phyloP scores from a whole-genome alignment of 2,797 vertebrate genomes.

The Pipistrellus kuhlii region DNA sequence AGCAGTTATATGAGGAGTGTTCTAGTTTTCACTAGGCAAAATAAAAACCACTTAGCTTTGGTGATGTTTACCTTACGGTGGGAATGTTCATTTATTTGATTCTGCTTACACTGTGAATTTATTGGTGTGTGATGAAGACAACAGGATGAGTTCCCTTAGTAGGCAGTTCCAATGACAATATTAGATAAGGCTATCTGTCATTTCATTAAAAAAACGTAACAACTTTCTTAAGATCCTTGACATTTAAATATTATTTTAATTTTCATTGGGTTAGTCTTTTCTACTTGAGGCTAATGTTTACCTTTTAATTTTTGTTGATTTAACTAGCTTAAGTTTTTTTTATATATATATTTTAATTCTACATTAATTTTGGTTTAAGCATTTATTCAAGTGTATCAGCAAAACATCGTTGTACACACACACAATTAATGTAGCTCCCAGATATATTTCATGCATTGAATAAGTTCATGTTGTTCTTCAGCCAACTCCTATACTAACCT shows the following conservation, averaged over 20 bases:
- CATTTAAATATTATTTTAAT: neutral
- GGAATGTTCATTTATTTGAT: conserved; percentile 38
- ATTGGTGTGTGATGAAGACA: neutral
- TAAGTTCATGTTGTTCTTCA: conserved; percentile 57
- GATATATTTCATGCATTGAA: neutral
- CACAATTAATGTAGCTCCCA: neutral
- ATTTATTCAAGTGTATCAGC: neutral
- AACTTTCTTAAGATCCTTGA: conserved; percentile 9
- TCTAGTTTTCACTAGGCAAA: conserved; percentile 82
- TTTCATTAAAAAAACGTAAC: neutral
- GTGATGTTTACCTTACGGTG: conserved; percentile 14
- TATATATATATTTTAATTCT: neutral
- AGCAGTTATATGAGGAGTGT: conserved; percentile 62
- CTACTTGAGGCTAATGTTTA: neutral
- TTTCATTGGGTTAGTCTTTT: neutral
- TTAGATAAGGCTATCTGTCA: neutral
- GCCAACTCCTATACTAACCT: neutral
- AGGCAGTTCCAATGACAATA: neutral
- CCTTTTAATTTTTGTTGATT: conserved; percentile 6
- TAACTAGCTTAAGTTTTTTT: neutral
- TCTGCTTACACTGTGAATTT: neutral
- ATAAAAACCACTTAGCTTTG: conserved; percentile 77
- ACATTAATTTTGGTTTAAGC: conserved; percentile 8
- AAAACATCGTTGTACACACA: neutral
- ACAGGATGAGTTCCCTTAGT: neutral